Evolutionary conservation across 2,113 vertebrate species (phyloP).

Genomic region (Semicossyphus pulcher): DNA sequence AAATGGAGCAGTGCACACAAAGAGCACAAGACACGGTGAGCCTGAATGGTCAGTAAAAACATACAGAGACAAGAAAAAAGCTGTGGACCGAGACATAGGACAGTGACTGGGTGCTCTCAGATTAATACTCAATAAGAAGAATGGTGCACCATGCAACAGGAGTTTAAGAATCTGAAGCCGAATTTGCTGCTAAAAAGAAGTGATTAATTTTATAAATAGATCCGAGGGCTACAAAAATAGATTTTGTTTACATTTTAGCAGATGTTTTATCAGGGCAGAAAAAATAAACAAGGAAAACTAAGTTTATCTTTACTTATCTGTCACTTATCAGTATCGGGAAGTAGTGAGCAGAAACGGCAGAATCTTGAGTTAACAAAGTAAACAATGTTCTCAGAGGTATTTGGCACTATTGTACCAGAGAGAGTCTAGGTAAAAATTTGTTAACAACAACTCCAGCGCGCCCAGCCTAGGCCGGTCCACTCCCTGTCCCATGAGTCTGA

Average conservation of each 20-base stretch:
- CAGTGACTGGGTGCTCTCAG: conserved; percentile 67
- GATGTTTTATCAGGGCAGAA: too few species aligned
- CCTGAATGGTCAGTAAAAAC: conserved; percentile 58
- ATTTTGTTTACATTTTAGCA: conserved; percentile 1
- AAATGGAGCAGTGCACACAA: conserved; percentile 61
- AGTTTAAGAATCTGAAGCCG: conserved; percentile 10
- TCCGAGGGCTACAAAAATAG: not conserved
- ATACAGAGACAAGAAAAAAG: conserved; percentile 84
- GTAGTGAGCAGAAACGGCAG: not conserved
- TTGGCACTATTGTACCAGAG: conserved; percentile 24
- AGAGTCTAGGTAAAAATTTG: conserved; percentile 23
- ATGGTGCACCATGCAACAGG: conserved; percentile 48
- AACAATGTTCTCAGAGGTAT: conserved; percentile 6
- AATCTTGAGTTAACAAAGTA: not conserved
- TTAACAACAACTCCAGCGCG: conserved; percentile 43
- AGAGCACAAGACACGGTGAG: conserved; percentile 72
- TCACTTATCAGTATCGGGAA: not conserved
- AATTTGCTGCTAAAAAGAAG: conserved; percentile 2
- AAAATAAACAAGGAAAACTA: too few species aligned
- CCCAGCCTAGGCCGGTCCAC: conserved; percentile 87
- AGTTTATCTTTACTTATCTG: not conserved
- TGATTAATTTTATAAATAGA: not conserved
- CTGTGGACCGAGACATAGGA: conserved; percentile 83
- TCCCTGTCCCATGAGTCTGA: conserved; percentile 87
- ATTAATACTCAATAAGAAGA: conserved; percentile 5